Evolutionary conservation across 2,113 vertebrate genomes (phyloP).

Genomic region (Patagioenas fasciata): DNA sequence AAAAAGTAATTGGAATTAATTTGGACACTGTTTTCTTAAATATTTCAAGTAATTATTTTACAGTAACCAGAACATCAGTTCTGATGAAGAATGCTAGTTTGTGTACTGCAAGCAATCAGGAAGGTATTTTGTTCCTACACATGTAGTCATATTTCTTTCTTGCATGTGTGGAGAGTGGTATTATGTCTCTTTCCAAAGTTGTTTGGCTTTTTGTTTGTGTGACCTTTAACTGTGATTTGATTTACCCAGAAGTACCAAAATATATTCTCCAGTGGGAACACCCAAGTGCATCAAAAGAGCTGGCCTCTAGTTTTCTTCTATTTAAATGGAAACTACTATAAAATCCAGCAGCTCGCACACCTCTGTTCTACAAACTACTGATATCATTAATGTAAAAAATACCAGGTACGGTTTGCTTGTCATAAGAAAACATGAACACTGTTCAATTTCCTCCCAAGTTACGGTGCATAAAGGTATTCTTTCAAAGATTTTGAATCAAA

Average conservation of each 20-base stretch:
- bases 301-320: neutral
- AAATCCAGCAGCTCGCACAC: neutral
- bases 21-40: constrained; percentile 33
- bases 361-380: neutral
- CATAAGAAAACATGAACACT: neutral
- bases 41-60: constrained; percentile 48
- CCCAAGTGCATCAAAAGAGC: neutral
- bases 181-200: neutral
- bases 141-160: neutral
- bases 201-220: neutral
- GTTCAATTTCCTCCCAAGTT: neutral
- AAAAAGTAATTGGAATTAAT: constrained; percentile 54
- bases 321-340: neutral
- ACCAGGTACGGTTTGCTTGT: neutral
- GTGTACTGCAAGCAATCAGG: neutral
- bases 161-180: neutral
- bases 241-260: neutral
- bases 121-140: neutral
- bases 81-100: constrained; percentile 18
- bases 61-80: constrained; percentile 19
- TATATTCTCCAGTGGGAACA: neutral
- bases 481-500: constrained; percentile 7
- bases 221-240: neutral
- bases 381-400: neutral
- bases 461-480: neutral